Conservation (phyloP, 2,113 vertebrate genomes). For the Pholis gunnellus region DNA sequence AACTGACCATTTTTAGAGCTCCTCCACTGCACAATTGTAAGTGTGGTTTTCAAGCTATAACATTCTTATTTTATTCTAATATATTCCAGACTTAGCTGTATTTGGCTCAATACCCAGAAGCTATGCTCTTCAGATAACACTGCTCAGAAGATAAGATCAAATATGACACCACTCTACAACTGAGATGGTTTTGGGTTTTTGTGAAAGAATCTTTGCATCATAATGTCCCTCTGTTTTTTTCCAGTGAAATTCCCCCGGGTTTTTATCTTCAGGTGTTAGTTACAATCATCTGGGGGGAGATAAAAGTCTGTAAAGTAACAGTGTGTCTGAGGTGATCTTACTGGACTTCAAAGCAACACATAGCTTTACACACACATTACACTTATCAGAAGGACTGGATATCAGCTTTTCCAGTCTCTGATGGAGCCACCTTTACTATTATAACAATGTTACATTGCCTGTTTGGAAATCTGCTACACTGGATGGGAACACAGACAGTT, state of each 20-base stretch:
- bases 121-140: not conserved
- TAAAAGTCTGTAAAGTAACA: conserved; percentile 35
- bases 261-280: conserved; percentile 29
- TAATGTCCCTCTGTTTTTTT: not conserved
- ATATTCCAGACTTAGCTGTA: not conserved
- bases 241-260: not conserved
- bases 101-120: not conserved
- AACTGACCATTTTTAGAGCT: not conserved
- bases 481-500: not conserved
- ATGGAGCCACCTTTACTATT: not conserved
- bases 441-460: not conserved
- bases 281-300: not conserved
- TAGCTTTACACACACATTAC: not conserved
- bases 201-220: conserved; percentile 9
- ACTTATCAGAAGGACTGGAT: not conserved
- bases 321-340: conserved; percentile 7
- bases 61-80: conserved; percentile 15
- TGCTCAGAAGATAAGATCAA: conserved; percentile 7
- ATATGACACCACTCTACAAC: conserved; percentile 6
- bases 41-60: not conserved
- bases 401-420: not conserved
- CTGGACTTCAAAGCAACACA: not conserved
- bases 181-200: conserved; percentile 23
- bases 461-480: not conserved
- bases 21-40: not conserved